Base-by-base conservation (phyloP, 2,113 vertebrate genomes). In the Falco punctatus region DNA sequence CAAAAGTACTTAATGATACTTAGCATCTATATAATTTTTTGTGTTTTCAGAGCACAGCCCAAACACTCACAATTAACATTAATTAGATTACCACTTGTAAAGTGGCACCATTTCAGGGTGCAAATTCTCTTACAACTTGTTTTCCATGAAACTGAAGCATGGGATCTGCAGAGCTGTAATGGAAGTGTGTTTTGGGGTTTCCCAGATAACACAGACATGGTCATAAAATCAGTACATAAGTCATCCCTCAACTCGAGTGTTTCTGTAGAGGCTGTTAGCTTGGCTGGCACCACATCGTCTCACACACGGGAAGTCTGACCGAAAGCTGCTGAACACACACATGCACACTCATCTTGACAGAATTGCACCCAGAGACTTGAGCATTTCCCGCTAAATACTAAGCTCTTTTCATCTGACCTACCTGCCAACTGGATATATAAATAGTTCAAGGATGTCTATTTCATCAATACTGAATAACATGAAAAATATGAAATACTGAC, bases 311-410 rank as follows among this genome's bases (percentile, higher is more conserved):
- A 7, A 67, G 8, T 48, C 40, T 78, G 70, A 59, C 55, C 55
- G 74, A 71, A 94, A 84, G 38, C 49, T 78, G 59, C 90, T 78
- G 48, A 86, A 71, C 1, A 1, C 1, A 1, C 23, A 77, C 24
- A 33, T 11, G 6, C 0, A 0, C 15, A 14, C 10, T 83, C 4
- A 0, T 77, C 32, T 58, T 51, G 32, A 10, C 46, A 70, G 54
- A 88, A 90, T 6, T 55, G n/a, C 44, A 35, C 26, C n/a, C 6
- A 4, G 32, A 86, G 18, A 79, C 38, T 46, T 70, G 38, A 88
- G 32, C 40, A 30, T 78, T 92, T 78, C 38, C 48, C 24, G 26
- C 35, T 88, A 62, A 85, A 83, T 22, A n/a, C 16, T 59, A 28
- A 24, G 13, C 21, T 71, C 24, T 71, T 93, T 88, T 88, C 64